These are phyloP conservation scores for Machimus rusticus DNA, from an alignment of 2,888 invertebrate species.

Conservation along the genomic window DNA sequence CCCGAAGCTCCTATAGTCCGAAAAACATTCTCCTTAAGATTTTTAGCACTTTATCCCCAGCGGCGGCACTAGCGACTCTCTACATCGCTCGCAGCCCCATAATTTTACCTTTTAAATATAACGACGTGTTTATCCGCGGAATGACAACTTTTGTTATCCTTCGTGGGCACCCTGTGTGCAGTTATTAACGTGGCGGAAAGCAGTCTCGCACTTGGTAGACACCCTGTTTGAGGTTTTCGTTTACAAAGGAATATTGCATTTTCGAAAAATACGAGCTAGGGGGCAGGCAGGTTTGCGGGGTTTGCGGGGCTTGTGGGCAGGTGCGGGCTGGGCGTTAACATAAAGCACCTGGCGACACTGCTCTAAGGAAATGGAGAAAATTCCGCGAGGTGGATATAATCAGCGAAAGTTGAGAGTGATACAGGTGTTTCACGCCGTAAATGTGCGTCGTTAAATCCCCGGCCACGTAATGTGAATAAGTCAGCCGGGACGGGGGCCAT, in stretches of 20 bases:
- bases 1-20: neutral
- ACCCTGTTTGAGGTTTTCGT: neutral
- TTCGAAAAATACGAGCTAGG: neutral
- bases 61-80: neutral
- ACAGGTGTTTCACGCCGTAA: slow-evolving; percentile 44
- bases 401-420: slow-evolving; percentile 40
- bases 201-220: neutral
- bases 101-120: slow-evolving; percentile 43
- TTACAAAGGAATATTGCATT: neutral
- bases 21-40: neutral
- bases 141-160: slow-evolving; percentile 46
- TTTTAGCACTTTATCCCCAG: neutral
- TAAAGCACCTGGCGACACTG: slow-evolving; percentile 26
- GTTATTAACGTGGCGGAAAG: slow-evolving; percentile 6
- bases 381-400: slow-evolving; percentile 10
- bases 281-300: neutral
- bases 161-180: neutral
- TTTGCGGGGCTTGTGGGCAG: neutral
- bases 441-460: slow-evolving; percentile 44
- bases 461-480: slow-evolving; percentile 39
- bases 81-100: neutral
- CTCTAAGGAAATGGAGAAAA: neutral
- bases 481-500: slow-evolving; percentile 22
- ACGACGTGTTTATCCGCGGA: slow-evolving; percentile 47
- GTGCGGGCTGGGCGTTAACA: neutral